Conservation (phyloP, 2,888 invertebrate species). For the Sepiola atlantica region DNA sequence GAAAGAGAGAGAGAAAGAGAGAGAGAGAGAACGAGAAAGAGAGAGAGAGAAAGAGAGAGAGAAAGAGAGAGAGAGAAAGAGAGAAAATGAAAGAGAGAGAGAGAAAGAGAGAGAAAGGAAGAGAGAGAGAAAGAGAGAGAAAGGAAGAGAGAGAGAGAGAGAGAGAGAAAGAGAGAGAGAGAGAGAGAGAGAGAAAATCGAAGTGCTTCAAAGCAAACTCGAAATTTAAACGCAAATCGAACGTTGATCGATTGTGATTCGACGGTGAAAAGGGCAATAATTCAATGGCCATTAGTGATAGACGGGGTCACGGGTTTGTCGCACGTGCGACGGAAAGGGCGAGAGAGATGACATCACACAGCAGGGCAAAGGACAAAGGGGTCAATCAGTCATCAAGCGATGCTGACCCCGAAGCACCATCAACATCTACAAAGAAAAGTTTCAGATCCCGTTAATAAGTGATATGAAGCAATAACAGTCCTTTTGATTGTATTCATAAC, state of each 20-base stretch:
- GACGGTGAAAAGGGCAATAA: neutral
- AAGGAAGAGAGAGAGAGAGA: neutral
- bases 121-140: neutral
- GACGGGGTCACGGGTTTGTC: neutral
- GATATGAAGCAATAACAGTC: neutral
- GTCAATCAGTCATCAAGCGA: neutral
- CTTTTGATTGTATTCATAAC: neutral
- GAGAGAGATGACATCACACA: neutral
- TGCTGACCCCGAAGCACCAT: neutral
- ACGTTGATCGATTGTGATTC: neutral
- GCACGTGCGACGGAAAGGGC: too few species aligned
- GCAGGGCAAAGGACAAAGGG: neutral
- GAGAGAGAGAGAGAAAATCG: neutral
- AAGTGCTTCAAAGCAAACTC: neutral
- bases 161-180: neutral
- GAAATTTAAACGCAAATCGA: neutral
- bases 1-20: too few species aligned
- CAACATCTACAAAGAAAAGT: neutral
- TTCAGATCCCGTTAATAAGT: neutral
- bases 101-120: too few species aligned
- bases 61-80: too few species aligned
- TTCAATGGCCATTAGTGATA: neutral
- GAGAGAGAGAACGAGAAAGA: too few species aligned
- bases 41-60: too few species aligned
- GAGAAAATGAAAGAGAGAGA: too few species aligned